Conservation (phyloP, 1,140 invertebrate species). For the Belonocnema kinseyi region DNA sequence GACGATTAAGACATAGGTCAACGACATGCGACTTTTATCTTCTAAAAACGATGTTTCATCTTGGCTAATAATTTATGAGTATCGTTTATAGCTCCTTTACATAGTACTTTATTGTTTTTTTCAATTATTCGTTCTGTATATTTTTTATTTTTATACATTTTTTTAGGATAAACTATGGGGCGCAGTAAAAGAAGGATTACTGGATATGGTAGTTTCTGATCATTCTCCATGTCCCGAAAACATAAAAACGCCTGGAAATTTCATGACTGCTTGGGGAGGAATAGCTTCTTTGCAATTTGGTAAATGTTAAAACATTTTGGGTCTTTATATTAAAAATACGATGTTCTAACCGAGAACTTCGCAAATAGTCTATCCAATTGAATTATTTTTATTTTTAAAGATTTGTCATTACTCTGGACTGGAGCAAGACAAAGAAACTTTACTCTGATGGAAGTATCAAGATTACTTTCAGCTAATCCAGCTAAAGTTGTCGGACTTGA, state of each 20-base stretch:
- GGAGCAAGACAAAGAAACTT: conserved; percentile 74
- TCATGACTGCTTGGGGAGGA: conserved; percentile 84
- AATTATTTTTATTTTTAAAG: conserved; percentile 60
- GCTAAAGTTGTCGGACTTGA: conserved; percentile 79
- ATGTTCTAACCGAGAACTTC: no score
- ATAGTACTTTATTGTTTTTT: background rate
- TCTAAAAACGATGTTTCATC: no score
- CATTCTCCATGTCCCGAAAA: conserved; percentile 84
- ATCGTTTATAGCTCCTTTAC: background rate
- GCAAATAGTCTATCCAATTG: background rate
- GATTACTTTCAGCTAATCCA: conserved; percentile 79
- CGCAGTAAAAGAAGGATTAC: conserved; percentile 75
- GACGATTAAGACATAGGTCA: no score
- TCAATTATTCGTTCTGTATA: background rate
- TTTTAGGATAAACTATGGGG: conserved; percentile 80
- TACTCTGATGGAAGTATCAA: conserved; percentile 76
- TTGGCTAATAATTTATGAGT: no score
- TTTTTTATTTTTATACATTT: conserved; percentile 14
- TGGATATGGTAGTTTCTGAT: conserved; percentile 84
- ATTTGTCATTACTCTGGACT: conserved; percentile 82
- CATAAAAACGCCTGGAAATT: conserved; percentile 79
- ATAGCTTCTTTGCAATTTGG: conserved; percentile 85
- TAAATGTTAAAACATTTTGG: conserved; percentile 53
- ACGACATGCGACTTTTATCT: no score
- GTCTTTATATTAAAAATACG: conserved; percentile 13